Conservation (phyloP, 2,888 invertebrate species). For the Cyaniris semiargus region DNA sequence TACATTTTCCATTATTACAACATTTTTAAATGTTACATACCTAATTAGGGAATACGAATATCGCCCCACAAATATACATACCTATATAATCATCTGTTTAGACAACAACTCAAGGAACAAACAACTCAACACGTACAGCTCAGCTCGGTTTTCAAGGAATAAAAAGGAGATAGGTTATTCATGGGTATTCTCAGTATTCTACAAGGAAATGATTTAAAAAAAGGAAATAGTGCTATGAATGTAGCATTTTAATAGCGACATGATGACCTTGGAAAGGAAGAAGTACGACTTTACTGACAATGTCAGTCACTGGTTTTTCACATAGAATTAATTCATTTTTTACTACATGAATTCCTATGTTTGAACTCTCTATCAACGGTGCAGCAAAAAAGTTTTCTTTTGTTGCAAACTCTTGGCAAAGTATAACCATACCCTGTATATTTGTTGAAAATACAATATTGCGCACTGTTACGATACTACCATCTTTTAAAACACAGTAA, state of each 20-base stretch:
- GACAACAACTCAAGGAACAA: too few species aligned
- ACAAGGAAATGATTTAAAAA: too few species aligned
- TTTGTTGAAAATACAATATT: background rate
- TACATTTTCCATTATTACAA: background rate
- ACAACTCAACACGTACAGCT: too few species aligned
- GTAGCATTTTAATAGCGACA: background rate
- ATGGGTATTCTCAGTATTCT: too few species aligned
- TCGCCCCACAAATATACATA: too few species aligned
- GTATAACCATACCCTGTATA: background rate
- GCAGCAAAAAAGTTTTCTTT: background rate
- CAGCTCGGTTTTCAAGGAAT: too few species aligned
- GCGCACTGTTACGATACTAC: background rate
- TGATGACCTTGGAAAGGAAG: background rate
- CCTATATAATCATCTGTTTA: too few species aligned
- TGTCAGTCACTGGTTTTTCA: conserved; percentile 8
- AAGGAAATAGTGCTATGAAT: background rate
- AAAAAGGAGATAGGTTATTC: too few species aligned
- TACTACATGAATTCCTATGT: background rate
- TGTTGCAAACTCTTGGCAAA: background rate
- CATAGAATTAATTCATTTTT: background rate
- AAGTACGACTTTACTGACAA: background rate
- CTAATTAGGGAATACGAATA: too few species aligned
- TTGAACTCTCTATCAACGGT: background rate
- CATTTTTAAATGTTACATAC: too few species aligned
- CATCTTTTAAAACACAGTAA: conserved; percentile 3